These are phyloP conservation scores for Patiria miniata DNA, from an alignment of 35 echinoderm and acorn worm genomes.

Conservation along the genomic window DNA sequence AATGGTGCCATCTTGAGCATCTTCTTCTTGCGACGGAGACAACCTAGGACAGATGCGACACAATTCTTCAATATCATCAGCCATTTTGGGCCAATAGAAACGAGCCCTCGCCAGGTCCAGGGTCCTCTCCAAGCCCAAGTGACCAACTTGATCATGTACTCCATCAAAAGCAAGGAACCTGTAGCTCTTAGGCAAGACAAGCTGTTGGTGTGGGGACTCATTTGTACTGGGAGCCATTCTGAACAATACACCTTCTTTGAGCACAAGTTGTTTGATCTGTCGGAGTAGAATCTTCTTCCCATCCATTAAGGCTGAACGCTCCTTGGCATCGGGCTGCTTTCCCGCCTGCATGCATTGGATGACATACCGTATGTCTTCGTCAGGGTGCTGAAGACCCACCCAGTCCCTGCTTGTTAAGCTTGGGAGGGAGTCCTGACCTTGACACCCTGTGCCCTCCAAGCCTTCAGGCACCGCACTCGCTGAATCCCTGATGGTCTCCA, in stretches of 20 bases:
- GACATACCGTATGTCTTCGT: not conserved
- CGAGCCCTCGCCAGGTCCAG: not conserved
- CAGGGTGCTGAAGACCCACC: not conserved
- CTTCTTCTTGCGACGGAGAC: conserved; percentile 27
- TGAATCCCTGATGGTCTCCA: not conserved
- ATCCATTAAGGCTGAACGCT: not conserved
- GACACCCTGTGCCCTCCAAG: not conserved
- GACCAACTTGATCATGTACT: conserved; percentile 57
- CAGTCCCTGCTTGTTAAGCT: not conserved
- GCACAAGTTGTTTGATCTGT: not conserved
- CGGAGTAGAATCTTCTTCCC: not conserved
- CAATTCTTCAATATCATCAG: conserved; percentile 8
- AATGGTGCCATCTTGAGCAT: conserved; percentile 25
- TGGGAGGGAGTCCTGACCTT: not conserved
- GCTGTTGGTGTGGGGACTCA: not conserved
- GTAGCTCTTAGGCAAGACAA: not conserved
- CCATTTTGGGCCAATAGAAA: conserved; percentile 65
- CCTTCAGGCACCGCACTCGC: not conserved
- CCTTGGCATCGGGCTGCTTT: not conserved
- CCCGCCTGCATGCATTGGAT: not conserved
- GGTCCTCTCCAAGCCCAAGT: conserved; percentile 47
- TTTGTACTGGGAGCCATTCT: not conserved
- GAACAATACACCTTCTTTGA: not conserved
- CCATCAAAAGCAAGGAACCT: not conserved
- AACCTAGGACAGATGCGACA: conserved; percentile 15